Conservation (phyloP, 2,113 vertebrate genomes). For the Salvelinus namaycush region DNA sequence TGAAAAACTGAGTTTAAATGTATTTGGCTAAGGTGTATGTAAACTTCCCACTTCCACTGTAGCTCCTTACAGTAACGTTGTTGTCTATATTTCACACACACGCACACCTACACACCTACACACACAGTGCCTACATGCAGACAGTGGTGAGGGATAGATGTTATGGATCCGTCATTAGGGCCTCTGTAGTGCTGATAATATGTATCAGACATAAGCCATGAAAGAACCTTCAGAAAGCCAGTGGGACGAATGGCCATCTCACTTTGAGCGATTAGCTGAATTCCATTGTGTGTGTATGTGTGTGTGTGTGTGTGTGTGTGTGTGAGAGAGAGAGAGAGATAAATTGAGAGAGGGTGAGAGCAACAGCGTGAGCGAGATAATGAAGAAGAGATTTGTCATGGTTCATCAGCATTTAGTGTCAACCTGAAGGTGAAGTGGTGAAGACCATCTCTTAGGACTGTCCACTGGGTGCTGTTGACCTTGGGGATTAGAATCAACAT, state of each 20-base stretch:
- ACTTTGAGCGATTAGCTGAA: slow-evolving; percentile 3
- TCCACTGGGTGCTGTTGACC: slow-evolving; percentile 17
- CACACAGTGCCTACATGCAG: not conserved
- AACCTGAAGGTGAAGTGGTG: slow-evolving; percentile 31
- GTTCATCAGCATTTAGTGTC: slow-evolving; percentile 21
- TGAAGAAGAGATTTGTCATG: slow-evolving; percentile 17
- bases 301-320: not conserved
- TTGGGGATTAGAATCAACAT: slow-evolving; percentile 7
- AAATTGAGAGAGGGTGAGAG: not conserved
- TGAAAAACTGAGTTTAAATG: too few species aligned
- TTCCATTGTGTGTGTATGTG: not conserved
- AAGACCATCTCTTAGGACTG: not conserved
- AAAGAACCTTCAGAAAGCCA: not conserved
- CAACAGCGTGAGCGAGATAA: not conserved
- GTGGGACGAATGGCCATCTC: not conserved
- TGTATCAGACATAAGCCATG: not conserved
- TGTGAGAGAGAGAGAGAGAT: not conserved
- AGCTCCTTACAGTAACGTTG: not conserved
- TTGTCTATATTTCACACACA: not conserved
- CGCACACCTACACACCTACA: not conserved
- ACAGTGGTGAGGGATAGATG: not conserved
- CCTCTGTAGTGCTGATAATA: not conserved
- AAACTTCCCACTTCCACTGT: too few species aligned
- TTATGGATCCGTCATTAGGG: not conserved
- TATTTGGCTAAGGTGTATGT: too few species aligned